These are phyloP conservation scores for Anolis carolinensis DNA, from an alignment of 2,113 vertebrate genomes.

Conservation along the genomic window DNA sequence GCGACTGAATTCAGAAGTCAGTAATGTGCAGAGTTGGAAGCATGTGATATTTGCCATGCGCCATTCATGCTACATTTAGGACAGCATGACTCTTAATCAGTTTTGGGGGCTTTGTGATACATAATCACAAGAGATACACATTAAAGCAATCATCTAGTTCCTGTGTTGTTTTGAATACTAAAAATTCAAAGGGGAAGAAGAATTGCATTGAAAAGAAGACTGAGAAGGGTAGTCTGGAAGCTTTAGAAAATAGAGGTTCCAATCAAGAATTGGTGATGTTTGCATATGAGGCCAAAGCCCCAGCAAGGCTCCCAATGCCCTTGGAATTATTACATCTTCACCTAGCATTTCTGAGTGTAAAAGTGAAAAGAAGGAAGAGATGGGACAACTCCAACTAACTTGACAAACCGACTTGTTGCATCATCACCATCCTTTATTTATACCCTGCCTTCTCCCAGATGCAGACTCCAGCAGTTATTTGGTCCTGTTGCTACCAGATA, in stretches of 20 bases:
- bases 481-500: too few species aligned
- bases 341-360: not conserved
- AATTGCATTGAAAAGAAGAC: not conserved
- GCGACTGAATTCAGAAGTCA: too few species aligned
- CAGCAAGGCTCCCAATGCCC: not conserved
- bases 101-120: not conserved
- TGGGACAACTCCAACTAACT: too few species aligned
- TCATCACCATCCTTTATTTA: not conserved
- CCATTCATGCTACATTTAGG: not conserved
- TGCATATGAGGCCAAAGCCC: too few species aligned
- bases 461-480: too few species aligned
- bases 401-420: too few species aligned
- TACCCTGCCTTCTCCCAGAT: not conserved
- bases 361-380: not conserved
- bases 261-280: not conserved
- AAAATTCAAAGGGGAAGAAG: not conserved
- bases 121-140: not conserved
- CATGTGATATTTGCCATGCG: too few species aligned
- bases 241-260: not conserved
- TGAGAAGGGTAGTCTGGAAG: not conserved
- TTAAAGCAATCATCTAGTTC: not conserved
- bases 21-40: too few species aligned
- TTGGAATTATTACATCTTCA: not conserved
- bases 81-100: not conserved
- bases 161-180: not conserved